phyloP scores from a whole-genome alignment of 2,113 vertebrate species.

The Planiliza haematocheilus region DNA sequence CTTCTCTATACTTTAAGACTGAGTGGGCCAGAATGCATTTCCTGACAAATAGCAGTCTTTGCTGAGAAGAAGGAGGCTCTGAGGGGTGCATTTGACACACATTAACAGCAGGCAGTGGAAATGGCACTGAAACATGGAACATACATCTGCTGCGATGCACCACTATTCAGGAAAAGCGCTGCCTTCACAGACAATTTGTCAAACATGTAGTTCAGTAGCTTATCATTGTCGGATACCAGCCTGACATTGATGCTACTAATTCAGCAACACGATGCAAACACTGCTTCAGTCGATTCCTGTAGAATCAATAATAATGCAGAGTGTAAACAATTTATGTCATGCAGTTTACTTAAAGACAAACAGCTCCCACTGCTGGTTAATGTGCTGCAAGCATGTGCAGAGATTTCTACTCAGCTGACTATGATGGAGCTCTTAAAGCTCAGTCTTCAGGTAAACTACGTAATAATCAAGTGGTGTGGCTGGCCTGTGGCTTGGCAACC shows the following conservation, averaged over 20 bases:
- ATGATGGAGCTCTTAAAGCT: conserved; percentile 6
- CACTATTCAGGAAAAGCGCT: background rate
- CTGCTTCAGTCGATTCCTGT: conserved; percentile 39
- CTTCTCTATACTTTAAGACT: conserved; percentile 28
- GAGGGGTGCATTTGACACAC: conserved; percentile 28
- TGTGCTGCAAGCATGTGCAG: background rate
- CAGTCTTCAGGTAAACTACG: background rate
- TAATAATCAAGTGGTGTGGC: background rate
- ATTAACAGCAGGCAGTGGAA: conserved; percentile 25
- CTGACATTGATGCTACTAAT: conserved; percentile 26
- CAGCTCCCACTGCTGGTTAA: conserved; percentile 76
- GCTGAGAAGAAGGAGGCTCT: conserved; percentile 16
- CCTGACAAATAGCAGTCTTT: conserved; percentile 42
- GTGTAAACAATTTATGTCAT: conserved; percentile 13
- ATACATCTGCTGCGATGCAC: background rate
- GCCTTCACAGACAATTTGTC: conserved; percentile 18
- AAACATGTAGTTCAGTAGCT: conserved; percentile 8
- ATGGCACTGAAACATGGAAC: conserved; percentile 21
- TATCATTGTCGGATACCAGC: conserved; percentile 3
- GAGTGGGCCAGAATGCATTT: conserved; percentile 37
- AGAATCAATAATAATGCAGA: conserved; percentile 48
- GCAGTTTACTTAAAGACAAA: conserved; percentile 46
- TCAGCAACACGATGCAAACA: conserved; percentile 52
- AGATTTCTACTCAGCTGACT: background rate
- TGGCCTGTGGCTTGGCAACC: background rate